Base-by-base conservation (phyloP, 92 coral and sea anemone species). In the Hydrozoanthus gracilis region DNA sequence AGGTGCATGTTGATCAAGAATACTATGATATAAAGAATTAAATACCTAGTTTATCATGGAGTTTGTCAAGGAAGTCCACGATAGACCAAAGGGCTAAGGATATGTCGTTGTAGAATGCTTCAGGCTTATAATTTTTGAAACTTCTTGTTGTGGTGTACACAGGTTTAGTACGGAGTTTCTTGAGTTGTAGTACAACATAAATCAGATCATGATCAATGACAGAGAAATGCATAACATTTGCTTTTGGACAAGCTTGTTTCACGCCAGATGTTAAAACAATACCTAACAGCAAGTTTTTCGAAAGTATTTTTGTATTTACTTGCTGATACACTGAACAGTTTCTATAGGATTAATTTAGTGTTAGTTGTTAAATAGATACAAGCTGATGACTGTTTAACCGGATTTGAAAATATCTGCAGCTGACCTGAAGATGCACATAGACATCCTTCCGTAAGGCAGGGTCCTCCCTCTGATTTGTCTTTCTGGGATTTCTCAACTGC, bases 1-100 rank as follows among this genome's bases (percentile, higher is more conserved):
- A 1, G 91, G 93, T 7, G 92, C 94, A 75, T 88, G 92, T 61
- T 88, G 78, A 16, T 85, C 91, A 13, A 91, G 86, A 39, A 91
- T 88, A 27, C 77, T 77, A 44, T 77, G 75, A 64, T 87, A 88
- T 52, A 88, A 83, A 13, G 73, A 39, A 68, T 71, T 72, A 51
- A 91, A 82, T 50, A 86, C 91, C 15, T 88, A 88, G 71, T 79
- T 79, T 88, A 51, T 87, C 87, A 4, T 91, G 89, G 55, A 83
- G 79, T 15, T 83, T 87, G 18, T 77, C 74, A 7, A 91, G 87
- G 50, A 44, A 39, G 27, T 87, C 89, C n/a, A 83, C 82, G 50
- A 91, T 61, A 64, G 83, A 80, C 94, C 90, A 92, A 4, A 90
- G 92, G 11, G 73, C 89, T 13, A 2, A 8, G 10, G 78, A 72